Evolutionary conservation across 2,888 invertebrate genomes (phyloP).

Genomic region (Xylophagus ater): DNA sequence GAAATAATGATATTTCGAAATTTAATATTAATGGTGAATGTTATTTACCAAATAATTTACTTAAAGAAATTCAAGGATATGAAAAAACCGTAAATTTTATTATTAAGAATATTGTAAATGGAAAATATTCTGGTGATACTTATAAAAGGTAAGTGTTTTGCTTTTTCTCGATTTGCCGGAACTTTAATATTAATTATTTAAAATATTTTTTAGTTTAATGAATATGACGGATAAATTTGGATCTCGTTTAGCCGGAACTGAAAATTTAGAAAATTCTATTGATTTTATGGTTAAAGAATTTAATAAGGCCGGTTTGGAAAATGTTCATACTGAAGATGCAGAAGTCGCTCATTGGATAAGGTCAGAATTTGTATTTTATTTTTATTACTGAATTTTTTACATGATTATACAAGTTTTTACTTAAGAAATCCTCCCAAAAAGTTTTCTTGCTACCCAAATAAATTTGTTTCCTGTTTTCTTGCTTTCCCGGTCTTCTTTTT

Average conservation of each 20-base stretch:
- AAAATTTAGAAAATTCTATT: conserved; percentile 53
- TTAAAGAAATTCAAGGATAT: conserved; percentile 50
- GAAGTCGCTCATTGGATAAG: conserved; percentile 46
- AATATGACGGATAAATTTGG: conserved; percentile 51
- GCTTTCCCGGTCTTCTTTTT: too few species aligned
- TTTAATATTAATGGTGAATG: conserved; percentile 19
- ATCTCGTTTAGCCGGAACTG: conserved; percentile 49
- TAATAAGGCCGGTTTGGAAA: conserved; percentile 42
- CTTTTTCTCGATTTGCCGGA: too few species aligned
- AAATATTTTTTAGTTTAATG: conserved; percentile 29
- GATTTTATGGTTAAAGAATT: conserved; percentile 49
- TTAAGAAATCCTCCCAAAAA: too few species aligned
- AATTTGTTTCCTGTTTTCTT: too few species aligned
- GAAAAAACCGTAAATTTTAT: conserved; percentile 42
- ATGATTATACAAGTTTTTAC: too few species aligned
- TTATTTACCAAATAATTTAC: conserved; percentile 40
- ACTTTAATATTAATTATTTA: too few species aligned
- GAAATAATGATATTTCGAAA: too few species aligned
- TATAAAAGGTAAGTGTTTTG: conserved; percentile 46
- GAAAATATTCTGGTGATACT: conserved; percentile 45
- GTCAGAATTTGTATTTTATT: conserved; percentile 39
- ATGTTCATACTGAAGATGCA: conserved; percentile 60
- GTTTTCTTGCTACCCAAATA: too few species aligned
- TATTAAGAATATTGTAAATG: conserved; percentile 41
- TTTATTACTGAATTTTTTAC: too few species aligned